Percentiles rank a stretch among this genome's conserved stretches.
phyloP scores from a whole-genome alignment of 2,888 invertebrate species.

The Acrocera orbiculus region DNA sequence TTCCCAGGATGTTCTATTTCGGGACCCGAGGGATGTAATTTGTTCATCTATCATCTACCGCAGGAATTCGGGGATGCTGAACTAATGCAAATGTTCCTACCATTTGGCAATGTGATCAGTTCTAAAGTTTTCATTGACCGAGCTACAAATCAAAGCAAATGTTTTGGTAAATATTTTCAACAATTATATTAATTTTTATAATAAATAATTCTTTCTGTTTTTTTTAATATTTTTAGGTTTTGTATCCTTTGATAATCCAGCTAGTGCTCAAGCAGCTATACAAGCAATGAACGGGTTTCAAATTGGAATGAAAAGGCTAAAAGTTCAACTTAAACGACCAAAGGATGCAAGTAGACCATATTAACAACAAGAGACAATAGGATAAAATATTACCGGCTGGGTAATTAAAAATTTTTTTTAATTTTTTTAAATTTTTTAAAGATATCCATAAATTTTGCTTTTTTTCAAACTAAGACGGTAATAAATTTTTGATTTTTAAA shows the following conservation, averaged over 20 bases:
- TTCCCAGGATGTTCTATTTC: conserved; percentile 85
- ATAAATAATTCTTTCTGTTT: too few species aligned
- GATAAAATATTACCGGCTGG: conserved; percentile 9
- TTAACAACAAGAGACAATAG: conserved; percentile 50
- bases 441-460: too few species aligned
- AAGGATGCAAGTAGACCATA: conserved; percentile 96
- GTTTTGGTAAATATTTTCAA: conserved; percentile 69
- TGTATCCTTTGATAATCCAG: conserved; percentile 98
- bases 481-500: too few species aligned
- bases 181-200: not conserved
- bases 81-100: conserved; percentile 99
- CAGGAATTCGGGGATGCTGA: conserved; percentile 99
- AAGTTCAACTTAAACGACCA: conserved; percentile 98
- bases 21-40: conserved; percentile 98
- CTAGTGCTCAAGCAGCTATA: conserved; percentile 95
- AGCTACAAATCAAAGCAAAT: conserved; percentile 99
- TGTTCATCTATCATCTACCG: conserved; percentile 99
- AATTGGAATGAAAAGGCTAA: conserved; percentile 99
- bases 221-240: conserved; percentile 52
- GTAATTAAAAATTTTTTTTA: too few species aligned
- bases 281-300: conserved; percentile 99
- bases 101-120: conserved; percentile 98
- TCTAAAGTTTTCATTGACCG: conserved; percentile 99
- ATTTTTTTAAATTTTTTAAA: too few species aligned
- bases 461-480: too few species aligned